Base-by-base conservation (phyloP, 2,888 invertebrate genomes). In the Chrysolina oricalcia region DNA sequence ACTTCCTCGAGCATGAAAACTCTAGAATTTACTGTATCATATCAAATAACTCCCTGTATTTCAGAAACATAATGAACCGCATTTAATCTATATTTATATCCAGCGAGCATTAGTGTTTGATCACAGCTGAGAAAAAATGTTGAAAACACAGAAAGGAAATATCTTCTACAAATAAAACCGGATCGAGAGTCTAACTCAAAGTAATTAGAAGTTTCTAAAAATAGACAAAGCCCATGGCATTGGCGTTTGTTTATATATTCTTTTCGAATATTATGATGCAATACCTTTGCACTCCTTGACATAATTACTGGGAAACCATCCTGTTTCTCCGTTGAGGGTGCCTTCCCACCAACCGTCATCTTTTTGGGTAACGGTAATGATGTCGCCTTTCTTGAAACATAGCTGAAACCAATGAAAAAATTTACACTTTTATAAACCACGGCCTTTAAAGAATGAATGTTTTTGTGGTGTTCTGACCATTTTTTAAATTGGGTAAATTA, bases 341-440 rank as follows among this genome's bases (percentile, higher is more conserved):
- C 99, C 99, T 90, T 99, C 99, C 99, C 99, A 99, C 99, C 99
- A 99, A 59, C 98, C 98, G 71, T 98, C 99, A 70, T 98, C 99
- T 75, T 93, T 93, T 89, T 99, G 99, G 43, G 98, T 98, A 73
- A 99, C 95, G 48, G 97, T 97, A 83, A 99, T 98, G 81, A 98
- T 91, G 89, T 99, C 99, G 70, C 98, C 97, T 89, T 98, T 98
- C 85, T 94, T 94, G 89, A 99, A 98, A 87, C 96, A 96, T 82
- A 99, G 89, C 95, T 95, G 87, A 75, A 89, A 89, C 78, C 83
- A 59, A 59, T 6, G 9, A 59, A 35, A 59, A 15, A 9, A 10
- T 59, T 8, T 8, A 1, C 15, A 21, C 10, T 0, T 19, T 53
- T 11, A 19, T 17, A 17, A 59, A 46, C 6, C 46, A 15, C n/a